These are phyloP conservation scores for Ennomos erosarius DNA, from an alignment of 2,888 invertebrate species.

Conservation along the genomic window DNA sequence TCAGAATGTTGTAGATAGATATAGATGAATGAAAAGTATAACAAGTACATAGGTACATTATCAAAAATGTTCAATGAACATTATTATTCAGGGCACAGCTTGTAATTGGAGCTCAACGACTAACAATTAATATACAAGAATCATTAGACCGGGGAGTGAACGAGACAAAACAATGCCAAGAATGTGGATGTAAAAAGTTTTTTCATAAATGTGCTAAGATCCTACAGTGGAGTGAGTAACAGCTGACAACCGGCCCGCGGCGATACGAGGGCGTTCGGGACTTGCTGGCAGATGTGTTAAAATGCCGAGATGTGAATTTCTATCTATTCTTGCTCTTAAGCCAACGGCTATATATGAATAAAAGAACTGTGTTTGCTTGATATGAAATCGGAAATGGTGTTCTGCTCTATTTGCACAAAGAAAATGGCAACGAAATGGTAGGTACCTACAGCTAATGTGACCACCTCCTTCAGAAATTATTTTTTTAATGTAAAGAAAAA, in stretches of 20 bases:
- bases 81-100: conserved; percentile 22
- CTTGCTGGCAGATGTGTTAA: conserved; percentile 80
- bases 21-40: conserved; percentile 23
- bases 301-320: conserved; percentile 74
- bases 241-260: conserved; percentile 79
- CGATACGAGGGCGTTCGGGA: conserved; percentile 64
- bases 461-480: no score
- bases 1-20: conserved; percentile 12
- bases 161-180: conserved; percentile 75
- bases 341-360: conserved; percentile 67
- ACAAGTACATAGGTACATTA: conserved; percentile 17
- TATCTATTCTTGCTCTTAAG: conserved; percentile 63
- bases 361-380: conserved; percentile 48
- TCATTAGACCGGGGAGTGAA: conserved; percentile 45
- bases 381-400: conserved; percentile 37
- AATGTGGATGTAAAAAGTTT: conserved; percentile 73
- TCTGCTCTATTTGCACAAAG: conserved; percentile 24
- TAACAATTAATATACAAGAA: conserved; percentile 28
- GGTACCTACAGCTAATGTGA: no score
- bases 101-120: conserved; percentile 25
- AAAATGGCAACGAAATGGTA: conserved; percentile 14
- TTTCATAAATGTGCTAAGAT: conserved; percentile 81
- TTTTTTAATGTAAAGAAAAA: no score
- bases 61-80: conserved; percentile 23
- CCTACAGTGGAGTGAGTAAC: conserved; percentile 61